phyloP scores from a whole-genome alignment of 2,113 vertebrate species.

The Clarias macrocephalus region DNA sequence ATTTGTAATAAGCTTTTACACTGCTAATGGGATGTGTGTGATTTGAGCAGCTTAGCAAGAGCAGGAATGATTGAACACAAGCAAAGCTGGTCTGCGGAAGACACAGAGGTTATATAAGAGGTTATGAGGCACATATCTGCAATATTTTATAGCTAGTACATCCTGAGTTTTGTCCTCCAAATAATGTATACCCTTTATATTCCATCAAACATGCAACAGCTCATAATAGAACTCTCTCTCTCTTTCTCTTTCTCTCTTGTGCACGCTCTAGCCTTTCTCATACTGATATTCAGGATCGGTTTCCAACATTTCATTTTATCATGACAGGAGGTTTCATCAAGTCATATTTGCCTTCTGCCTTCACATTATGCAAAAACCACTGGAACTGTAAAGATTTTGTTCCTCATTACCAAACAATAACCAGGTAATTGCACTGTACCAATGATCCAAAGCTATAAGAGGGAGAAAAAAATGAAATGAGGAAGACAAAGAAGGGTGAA shows the following conservation, averaged over 20 bases:
- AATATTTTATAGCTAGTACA: slow-evolving; percentile 5
- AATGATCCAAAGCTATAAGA: slow-evolving; percentile 38
- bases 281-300: slow-evolving; percentile 36
- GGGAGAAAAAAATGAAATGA: slow-evolving; percentile 6
- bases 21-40: background rate
- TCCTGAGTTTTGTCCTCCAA: background rate
- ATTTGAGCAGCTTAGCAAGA: background rate
- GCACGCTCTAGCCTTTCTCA: background rate
- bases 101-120: slow-evolving; percentile 17
- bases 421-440: slow-evolving; percentile 38
- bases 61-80: background rate
- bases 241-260: background rate
- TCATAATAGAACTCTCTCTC: slow-evolving; percentile 8
- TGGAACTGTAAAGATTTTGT: slow-evolving; percentile 35
- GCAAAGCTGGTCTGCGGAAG: background rate
- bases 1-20: background rate
- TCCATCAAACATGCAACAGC: slow-evolving; percentile 26
- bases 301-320: slow-evolving; percentile 43
- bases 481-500: slow-evolving; percentile 4
- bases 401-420: slow-evolving; percentile 43
- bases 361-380: slow-evolving; percentile 41
- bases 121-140: slow-evolving; percentile 14
- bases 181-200: slow-evolving; percentile 18
- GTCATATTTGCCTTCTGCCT: slow-evolving; percentile 26
- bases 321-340: slow-evolving; percentile 41